phyloP scores from a whole-genome alignment of 2,113 vertebrate species.

The Oryzias woworae region DNA sequence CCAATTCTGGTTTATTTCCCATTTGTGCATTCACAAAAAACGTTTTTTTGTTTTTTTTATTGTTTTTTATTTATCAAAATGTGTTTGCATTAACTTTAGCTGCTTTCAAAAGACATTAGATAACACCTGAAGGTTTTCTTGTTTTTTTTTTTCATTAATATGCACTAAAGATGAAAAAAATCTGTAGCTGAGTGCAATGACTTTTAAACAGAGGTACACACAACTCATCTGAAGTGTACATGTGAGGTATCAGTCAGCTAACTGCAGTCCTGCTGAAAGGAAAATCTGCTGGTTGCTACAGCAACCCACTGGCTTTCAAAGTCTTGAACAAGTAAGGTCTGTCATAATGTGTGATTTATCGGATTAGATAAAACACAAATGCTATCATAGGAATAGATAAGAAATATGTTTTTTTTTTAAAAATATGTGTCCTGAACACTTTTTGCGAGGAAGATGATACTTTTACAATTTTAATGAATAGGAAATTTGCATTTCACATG shows the following conservation, averaged over 20 bases:
- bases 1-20: not conserved
- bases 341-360: slow-evolving; percentile 35
- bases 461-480: too few species aligned
- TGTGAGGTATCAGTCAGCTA: slow-evolving; percentile 48
- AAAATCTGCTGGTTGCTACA: slow-evolving; percentile 58
- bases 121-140: not conserved
- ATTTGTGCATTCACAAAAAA: not conserved
- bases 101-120: not conserved
- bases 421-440: not conserved
- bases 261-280: slow-evolving; percentile 44
- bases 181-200: slow-evolving; percentile 11
- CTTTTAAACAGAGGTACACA: slow-evolving; percentile 10
- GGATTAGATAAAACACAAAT: slow-evolving; percentile 18
- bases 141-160: not conserved
- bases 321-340: slow-evolving; percentile 42
- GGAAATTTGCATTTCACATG: too few species aligned
- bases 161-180: not conserved
- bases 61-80: not conserved
- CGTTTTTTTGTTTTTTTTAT: too few species aligned
- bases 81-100: not conserved
- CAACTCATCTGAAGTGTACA: slow-evolving; percentile 34
- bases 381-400: slow-evolving; percentile 4
- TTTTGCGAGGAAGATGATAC: not conserved
- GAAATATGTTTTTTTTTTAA: slow-evolving; percentile 8
- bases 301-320: slow-evolving; percentile 58